phyloP scores from a whole-genome alignment of 2,797 vertebrate species.

The Anguilla pacifica region DNA sequence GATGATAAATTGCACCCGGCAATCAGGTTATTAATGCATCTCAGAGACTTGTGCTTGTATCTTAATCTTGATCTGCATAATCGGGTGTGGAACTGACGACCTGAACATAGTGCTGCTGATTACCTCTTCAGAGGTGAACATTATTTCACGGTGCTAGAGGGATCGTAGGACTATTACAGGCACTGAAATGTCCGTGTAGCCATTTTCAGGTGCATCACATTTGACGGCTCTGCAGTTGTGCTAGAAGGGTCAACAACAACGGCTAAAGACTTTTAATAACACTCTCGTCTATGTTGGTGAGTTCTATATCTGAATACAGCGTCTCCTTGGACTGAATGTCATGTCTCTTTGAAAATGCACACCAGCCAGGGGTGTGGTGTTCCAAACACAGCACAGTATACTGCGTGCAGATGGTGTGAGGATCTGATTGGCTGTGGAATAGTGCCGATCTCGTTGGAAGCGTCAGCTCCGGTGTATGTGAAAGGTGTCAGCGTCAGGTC shows the following conservation, averaged over 20 bases:
- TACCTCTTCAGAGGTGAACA: neutral
- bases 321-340: too few species aligned
- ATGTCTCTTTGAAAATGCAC: too few species aligned
- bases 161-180: neutral
- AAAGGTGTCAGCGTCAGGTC: neutral
- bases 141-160: neutral
- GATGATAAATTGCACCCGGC: neutral
- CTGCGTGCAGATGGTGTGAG: too few species aligned
- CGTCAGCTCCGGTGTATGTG: too few species aligned
- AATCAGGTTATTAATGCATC: neutral
- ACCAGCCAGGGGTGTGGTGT: too few species aligned
- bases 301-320: neutral
- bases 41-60: neutral
- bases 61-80: neutral
- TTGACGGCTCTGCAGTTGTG: too few species aligned
- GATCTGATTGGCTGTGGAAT: too few species aligned
- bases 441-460: too few species aligned
- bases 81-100: neutral
- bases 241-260: too few species aligned
- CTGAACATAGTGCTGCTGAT: neutral
- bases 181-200: too few species aligned
- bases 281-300: neutral
- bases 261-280: neutral
- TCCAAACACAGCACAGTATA: too few species aligned
- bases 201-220: too few species aligned